Evolutionary conservation across 2,113 vertebrate genomes (phyloP), one percentile per base, ranked within the genome.

Genomic region (Anas platyrhynchos): DNA sequence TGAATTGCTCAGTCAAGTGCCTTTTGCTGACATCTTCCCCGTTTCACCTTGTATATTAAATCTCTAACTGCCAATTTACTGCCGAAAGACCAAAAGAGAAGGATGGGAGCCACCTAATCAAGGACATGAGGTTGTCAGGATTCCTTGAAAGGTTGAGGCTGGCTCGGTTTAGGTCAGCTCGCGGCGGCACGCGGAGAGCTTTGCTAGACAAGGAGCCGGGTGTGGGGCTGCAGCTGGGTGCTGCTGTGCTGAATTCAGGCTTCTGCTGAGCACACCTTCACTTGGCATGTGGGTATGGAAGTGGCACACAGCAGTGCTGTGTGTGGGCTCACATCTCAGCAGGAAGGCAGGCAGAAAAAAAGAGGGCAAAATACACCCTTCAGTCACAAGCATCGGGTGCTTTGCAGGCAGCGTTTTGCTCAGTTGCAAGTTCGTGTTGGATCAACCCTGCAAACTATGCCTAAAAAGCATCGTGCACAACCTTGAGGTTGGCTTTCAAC

Each of bases 301-400:
- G 1, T 61, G 89, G 36, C 48, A 61, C 13, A 2, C 86, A 86
- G 75, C 36, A 36, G 52, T 16, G 65, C 29, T 1, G 1, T 43
- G 65, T 11, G 2, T 3, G 4, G 0, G 18, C 46, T 46, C 46
- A 8, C 13, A 55, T 2, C 83, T 68, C 48, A 23, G 63, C 43
- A 8, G 29, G 7, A 16, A 48, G 71, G 34, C 48, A 69, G 59
- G 56, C 50, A 52, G 16, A 61, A 38, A 13, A 38, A 13, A 26
- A 2, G 5, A 3, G 12, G 13, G 26, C 1, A 16, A 36, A 32
- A 34, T 9, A 18, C 8, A n/a, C 62, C 6, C 43, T 17, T 67
- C 38, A n/a, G 0, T 22, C 52, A 13, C 18, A 38, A 79, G 52
- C 4, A 18, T 1, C 0, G 43, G 55, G 27, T 22, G 78, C 13